phyloP scores from a whole-genome alignment of 2,888 invertebrate genomes.

The Chouioia cunea region DNA sequence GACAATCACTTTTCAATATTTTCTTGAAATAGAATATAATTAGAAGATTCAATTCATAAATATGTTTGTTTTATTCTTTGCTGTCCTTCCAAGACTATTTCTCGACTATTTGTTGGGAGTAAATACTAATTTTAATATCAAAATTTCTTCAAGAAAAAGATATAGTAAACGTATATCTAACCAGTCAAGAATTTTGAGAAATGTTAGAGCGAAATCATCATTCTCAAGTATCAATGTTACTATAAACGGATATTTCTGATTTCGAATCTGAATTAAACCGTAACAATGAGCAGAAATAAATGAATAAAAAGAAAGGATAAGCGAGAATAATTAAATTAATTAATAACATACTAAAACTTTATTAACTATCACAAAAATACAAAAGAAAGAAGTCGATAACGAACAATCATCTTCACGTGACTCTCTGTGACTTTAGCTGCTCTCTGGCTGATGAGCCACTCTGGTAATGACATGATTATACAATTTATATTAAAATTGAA shows the following conservation, averaged over 20 bases:
- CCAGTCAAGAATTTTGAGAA: constrained; percentile 21
- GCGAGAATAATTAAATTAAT: no score
- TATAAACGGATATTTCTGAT: constrained; percentile 19
- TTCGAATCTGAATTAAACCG: constrained; percentile 23
- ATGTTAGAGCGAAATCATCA: constrained; percentile 20
- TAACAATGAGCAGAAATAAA: constrained; percentile 17
- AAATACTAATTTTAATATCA: constrained; percentile 10
- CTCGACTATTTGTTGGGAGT: not conserved
- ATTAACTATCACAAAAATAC: no score
- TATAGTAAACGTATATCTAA: constrained; percentile 19
- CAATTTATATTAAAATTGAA: no score
- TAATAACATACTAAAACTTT: no score
- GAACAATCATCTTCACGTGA: no score
- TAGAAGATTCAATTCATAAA: not conserved
- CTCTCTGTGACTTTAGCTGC: no score
- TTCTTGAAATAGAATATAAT: no score
- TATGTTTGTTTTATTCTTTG: not conserved
- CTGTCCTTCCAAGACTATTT: constrained; percentile 1
- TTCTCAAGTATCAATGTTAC: constrained; percentile 19
- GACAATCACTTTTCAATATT: no score
- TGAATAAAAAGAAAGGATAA: no score
- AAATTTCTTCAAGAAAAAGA: constrained; percentile 28
- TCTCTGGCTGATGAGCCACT: no score
- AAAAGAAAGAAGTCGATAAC: no score
- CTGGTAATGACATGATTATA: no score